These are phyloP conservation scores for Sclerurus mexicanus DNA, from an alignment of 2,113 vertebrate genomes.

Conservation along the genomic window DNA sequence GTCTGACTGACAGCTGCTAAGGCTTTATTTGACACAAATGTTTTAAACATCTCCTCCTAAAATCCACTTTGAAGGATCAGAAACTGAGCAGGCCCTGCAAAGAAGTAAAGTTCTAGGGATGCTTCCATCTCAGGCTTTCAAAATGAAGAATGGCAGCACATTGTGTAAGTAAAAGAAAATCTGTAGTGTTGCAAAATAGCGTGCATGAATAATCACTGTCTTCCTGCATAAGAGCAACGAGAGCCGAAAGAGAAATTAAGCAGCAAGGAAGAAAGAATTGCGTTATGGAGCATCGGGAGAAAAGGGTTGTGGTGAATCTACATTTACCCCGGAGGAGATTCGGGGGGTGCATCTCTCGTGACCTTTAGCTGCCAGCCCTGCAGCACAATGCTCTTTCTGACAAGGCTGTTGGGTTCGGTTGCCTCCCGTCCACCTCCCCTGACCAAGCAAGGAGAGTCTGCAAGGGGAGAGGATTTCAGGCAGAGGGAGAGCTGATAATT, in stretches of 20 bases:
- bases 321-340: background rate
- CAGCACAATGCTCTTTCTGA: background rate
- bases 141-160: background rate
- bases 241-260: slow-evolving; percentile 21
- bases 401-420: background rate
- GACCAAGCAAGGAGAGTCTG: background rate
- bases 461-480: background rate
- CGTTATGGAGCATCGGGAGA: background rate
- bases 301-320: background rate
- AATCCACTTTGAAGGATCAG: background rate
- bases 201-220: slow-evolving; percentile 16
- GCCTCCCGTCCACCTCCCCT: background rate
- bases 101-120: background rate
- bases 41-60: background rate
- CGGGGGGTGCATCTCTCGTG: background rate
- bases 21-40: background rate
- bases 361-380: background rate
- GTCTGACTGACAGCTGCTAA: background rate
- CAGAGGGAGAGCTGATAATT: background rate
- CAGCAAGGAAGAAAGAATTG: background rate
- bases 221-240: background rate
- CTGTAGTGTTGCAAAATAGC: background rate
- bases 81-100: background rate
- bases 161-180: background rate
- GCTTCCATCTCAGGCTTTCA: background rate